Evolutionary conservation across 2,797 vertebrate genomes (phyloP).

Genomic region (Fistularia commersonii): DNA sequence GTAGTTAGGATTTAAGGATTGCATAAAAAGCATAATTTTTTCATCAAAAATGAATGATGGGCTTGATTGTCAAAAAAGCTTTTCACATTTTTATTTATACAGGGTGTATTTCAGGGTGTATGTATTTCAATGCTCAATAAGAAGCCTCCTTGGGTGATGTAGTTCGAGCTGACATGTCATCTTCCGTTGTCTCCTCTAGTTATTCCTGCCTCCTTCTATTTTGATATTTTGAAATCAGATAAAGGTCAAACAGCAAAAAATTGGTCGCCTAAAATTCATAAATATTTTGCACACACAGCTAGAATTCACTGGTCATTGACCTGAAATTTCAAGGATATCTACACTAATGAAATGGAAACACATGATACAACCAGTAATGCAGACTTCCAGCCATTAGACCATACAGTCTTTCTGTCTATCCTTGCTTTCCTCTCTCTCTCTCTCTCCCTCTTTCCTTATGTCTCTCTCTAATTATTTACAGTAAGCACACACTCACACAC

Average conservation of each 20-base stretch:
- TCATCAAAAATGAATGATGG: too few species aligned
- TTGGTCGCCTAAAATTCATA: constrained; percentile 14
- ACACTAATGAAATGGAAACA: constrained; percentile 30
- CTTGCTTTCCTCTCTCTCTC: not conserved
- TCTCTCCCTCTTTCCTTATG: not conserved
- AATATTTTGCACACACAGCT: constrained; percentile 2
- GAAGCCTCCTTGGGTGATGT: too few species aligned
- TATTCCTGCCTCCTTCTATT: constrained; percentile 15
- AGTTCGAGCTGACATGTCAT: constrained; percentile 12
- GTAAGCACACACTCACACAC: too few species aligned
- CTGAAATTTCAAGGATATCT: constrained; percentile 37
- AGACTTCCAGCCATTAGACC: constrained; percentile 47
- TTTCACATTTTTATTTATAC: too few species aligned
- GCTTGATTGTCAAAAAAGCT: too few species aligned
- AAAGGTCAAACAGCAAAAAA: constrained; percentile 15
- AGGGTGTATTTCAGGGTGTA: too few species aligned
- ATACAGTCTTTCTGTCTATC: constrained; percentile 10
- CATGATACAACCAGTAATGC: constrained; percentile 38
- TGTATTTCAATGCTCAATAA: too few species aligned
- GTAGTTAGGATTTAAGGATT: too few species aligned
- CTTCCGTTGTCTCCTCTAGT: constrained; percentile 24
- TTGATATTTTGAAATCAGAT: constrained; percentile 11
- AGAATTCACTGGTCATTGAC: too few species aligned
- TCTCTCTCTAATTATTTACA: too few species aligned
- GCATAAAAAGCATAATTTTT: too few species aligned